These are phyloP conservation scores for Patella depressa DNA, from an alignment of 2,888 invertebrate genomes.

Conservation along the genomic window DNA sequence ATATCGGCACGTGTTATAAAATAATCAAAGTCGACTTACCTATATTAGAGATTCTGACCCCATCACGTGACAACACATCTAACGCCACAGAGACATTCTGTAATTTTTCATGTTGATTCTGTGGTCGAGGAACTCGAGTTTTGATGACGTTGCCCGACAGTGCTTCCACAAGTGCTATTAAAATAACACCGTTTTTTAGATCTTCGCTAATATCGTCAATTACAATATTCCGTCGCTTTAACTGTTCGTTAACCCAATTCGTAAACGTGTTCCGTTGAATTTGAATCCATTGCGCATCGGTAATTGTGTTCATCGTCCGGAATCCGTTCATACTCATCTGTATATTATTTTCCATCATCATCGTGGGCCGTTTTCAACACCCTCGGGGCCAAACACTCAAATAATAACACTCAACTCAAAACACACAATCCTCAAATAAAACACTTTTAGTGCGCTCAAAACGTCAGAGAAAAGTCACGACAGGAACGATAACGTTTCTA, in stretches of 20 bases:
- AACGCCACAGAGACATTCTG: slow-evolving; percentile 96
- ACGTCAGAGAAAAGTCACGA: too few species aligned
- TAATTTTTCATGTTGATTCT: slow-evolving; percentile 94
- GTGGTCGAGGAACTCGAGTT: slow-evolving; percentile 80
- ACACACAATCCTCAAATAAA: too few species aligned
- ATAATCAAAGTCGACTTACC: slow-evolving; percentile 75
- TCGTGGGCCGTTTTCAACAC: too few species aligned
- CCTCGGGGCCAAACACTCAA: too few species aligned
- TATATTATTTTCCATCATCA: too few species aligned
- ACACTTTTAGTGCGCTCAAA: too few species aligned
- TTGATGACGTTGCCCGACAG: slow-evolving; percentile 79
- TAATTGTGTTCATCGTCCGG: slow-evolving; percentile 5
- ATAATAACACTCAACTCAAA: too few species aligned
- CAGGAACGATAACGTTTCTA: too few species aligned
- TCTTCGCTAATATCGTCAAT: slow-evolving; percentile 90
- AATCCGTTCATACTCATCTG: too few species aligned
- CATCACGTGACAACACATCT: slow-evolving; percentile 93
- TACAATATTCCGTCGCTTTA: slow-evolving; percentile 70
- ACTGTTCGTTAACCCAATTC: slow-evolving; percentile 94
- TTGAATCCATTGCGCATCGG: slow-evolving; percentile 89
- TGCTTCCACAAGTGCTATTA: slow-evolving; percentile 92
- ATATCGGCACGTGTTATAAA: background rate
- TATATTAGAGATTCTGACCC: slow-evolving; percentile 97
- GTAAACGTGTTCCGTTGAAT: slow-evolving; percentile 82
- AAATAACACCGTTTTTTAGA: slow-evolving; percentile 89